These are phyloP conservation scores for Promerops cafer DNA, from an alignment of 2,113 vertebrate species.

Conservation along the genomic window DNA sequence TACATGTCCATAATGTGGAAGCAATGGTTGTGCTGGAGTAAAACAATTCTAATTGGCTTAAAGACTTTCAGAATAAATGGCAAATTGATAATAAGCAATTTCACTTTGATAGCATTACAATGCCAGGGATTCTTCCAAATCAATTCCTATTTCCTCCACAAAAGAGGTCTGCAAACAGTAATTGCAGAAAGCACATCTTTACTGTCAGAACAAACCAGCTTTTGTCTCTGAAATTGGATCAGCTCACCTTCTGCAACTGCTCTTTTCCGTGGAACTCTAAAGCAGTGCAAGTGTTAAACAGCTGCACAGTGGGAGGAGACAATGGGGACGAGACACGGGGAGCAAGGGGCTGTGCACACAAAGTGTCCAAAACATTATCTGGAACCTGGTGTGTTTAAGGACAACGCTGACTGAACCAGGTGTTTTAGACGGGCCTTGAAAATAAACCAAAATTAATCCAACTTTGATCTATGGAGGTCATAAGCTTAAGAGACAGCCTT, in stretches of 20 bases:
- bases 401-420: neutral
- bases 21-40: neutral
- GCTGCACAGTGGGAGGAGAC: neutral
- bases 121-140: conserved; percentile 25
- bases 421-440: neutral
- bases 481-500: neutral
- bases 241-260: neutral
- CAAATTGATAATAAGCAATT: conserved; percentile 49
- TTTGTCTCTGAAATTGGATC: conserved; percentile 6
- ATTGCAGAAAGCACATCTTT: conserved; percentile 27
- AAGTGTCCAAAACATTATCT: neutral
- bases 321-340: neutral
- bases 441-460: neutral
- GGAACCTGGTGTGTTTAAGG: neutral
- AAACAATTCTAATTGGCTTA: conserved; percentile 36
- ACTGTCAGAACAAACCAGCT: neutral
- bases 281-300: neutral
- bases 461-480: neutral
- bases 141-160: conserved; percentile 43
- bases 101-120: neutral
- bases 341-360: neutral
- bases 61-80: conserved; percentile 35
- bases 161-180: conserved; percentile 27
- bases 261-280: neutral
- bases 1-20: neutral